These are phyloP conservation scores for Coilia nasus DNA, from an alignment of 2,797 vertebrate species.

Conservation along the genomic window DNA sequence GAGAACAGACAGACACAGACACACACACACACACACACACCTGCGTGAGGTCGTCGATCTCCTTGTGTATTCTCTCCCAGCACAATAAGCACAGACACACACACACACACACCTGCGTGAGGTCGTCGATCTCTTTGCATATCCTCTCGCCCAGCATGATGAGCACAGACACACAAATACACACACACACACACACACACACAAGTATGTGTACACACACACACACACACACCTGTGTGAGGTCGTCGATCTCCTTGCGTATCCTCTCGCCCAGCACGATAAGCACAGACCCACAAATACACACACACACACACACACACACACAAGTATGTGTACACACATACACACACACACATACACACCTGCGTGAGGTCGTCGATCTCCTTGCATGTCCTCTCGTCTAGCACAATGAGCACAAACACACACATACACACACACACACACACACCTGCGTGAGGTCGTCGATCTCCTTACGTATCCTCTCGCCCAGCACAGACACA, in stretches of 20 bases:
- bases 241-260: too few relatives aligned
- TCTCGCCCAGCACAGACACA: slow-evolving; percentile 71
- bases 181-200: neutral
- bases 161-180: neutral
- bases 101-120: too few relatives aligned
- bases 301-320: too few relatives aligned
- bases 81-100: neutral
- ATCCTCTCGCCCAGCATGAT: slow-evolving; percentile 93
- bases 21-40: slow-evolving; percentile 5
- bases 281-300: neutral
- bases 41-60: too few relatives aligned
- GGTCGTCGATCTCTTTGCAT: slow-evolving; percentile 46
- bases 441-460: too few relatives aligned
- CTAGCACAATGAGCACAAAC: neutral
- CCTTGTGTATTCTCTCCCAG: too few relatives aligned
- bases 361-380: too few relatives aligned
- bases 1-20: neutral
- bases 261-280: too few relatives aligned
- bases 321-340: neutral
- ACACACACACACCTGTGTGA: neutral
- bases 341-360: neutral
- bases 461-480: slow-evolving; percentile 75
- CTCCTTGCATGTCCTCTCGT: too few relatives aligned
- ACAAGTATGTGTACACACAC: neutral
- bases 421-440: neutral